A percentile compares a stretch with the other conserved stretches of the same genome.
phyloP scores from a whole-genome alignment of 1,140 invertebrate genomes.

The Stenopsyche tienmushanensis region DNA sequence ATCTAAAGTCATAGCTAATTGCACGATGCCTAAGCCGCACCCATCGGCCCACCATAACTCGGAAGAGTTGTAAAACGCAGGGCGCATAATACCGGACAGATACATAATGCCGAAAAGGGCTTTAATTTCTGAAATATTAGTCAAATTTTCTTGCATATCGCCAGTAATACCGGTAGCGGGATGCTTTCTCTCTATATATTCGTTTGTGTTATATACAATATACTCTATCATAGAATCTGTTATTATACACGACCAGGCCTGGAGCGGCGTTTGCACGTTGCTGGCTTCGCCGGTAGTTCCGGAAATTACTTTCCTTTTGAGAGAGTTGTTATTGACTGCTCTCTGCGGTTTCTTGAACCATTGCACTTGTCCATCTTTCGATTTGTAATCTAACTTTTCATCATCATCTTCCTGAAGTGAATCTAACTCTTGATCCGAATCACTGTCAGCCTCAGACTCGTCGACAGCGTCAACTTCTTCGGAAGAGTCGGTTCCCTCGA shows the following conservation, averaged over 20 bases:
- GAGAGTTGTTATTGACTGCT: slow-evolving; percentile 1
- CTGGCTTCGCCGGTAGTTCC: slow-evolving; percentile 32
- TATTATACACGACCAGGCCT: slow-evolving; percentile 54
- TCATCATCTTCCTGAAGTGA: slow-evolving; percentile 43
- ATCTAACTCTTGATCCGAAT: slow-evolving; percentile 48
- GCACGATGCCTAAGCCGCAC: slow-evolving; percentile 49
- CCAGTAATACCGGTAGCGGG: slow-evolving; percentile 30
- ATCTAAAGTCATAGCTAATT: slow-evolving; percentile 51
- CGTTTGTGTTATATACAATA: slow-evolving; percentile 54
- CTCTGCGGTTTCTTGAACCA: slow-evolving; percentile 31
- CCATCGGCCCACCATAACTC: slow-evolving; percentile 54
- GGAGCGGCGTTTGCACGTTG: slow-evolving; percentile 45
- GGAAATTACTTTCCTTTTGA: slow-evolving; percentile 34
- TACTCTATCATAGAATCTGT: slow-evolving; percentile 52
- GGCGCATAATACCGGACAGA: slow-evolving; percentile 51
- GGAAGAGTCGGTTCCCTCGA: slow-evolving; percentile 49
- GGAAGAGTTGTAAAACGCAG: slow-evolving; percentile 49
- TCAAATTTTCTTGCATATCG: slow-evolving; percentile 39
- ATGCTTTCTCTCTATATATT: slow-evolving; percentile 45
- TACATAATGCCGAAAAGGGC: slow-evolving; percentile 56
- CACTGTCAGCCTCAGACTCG: slow-evolving; percentile 51
- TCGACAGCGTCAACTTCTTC: slow-evolving; percentile 51
- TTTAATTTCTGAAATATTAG: slow-evolving; percentile 51
- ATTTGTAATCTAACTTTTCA: slow-evolving; percentile 47
- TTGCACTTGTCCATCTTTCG: slow-evolving; percentile 44